Evolutionary conservation across 1,140 invertebrate species (phyloP).

Genomic region (Ericerus pela): DNA sequence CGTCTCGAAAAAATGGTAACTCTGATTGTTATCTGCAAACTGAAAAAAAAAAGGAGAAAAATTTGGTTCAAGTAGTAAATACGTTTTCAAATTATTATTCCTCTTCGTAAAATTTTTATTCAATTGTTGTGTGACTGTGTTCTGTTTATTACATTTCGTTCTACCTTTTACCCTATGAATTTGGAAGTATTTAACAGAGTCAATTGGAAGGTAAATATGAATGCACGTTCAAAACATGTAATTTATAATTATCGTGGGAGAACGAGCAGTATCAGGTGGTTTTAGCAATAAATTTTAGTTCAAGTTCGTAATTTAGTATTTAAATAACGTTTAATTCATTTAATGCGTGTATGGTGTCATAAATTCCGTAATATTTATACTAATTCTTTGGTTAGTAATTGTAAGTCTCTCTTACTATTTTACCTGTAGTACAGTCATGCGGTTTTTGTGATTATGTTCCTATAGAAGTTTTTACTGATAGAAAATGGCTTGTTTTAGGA

Average conservation of each 20-base stretch:
- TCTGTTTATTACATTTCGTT: no score
- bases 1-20: no score
- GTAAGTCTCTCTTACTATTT: neutral
- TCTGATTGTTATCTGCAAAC: no score
- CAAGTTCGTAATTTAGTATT: neutral
- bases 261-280: neutral
- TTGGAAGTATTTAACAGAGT: conserved; percentile 33
- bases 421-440: neutral
- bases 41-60: no score
- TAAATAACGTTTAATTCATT: neutral
- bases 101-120: no score
- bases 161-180: conserved; percentile 30
- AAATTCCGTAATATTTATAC: neutral
- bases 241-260: neutral
- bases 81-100: no score
- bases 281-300: neutral
- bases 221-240: conserved; percentile 32
- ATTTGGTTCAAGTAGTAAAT: no score
- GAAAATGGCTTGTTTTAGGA: neutral
- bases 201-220: conserved; percentile 29
- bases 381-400: neutral
- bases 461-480: neutral
- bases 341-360: no score
- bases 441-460: neutral
- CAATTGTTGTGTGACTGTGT: no score